Evolutionary conservation across 2,888 invertebrate species (phyloP), one percentile per base, ranked within the genome.

Genomic region (Zhuqinia jingwanae): DNA sequence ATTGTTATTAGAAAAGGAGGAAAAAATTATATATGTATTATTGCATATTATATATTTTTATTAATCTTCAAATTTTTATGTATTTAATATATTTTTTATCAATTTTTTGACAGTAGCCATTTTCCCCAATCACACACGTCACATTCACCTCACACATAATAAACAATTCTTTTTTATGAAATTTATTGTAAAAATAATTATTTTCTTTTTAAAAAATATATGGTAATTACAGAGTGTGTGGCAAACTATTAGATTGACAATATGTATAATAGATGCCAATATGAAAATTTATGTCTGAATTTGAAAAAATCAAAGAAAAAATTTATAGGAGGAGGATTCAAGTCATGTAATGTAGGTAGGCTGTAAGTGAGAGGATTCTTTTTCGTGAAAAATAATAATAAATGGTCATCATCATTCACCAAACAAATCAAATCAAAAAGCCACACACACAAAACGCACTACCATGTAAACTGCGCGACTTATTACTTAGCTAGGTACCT

Each of bases 211-310:
- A 30, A n/a, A 25, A 15, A 58, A 11, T 8, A 58, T 25, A 30
- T n/a, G 30, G 63, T 63, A 63, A 63, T 63, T 63, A 30, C n/a
- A 30, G 3, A n/a, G n/a, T n/a, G n/a, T n/a, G 10, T 63, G 63
- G n/a, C 63, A 27, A 63, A 27, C 63, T n/a, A n/a, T 63, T 63
- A n/a, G 15, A 30, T 30, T 15, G 25, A 60, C 17, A 27, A 15
- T 60, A 60, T 25, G 13, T 60, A n/a, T n/a, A n/a, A n/a, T n/a
- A n/a, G 5, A 8, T 65, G 65, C 20, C 65, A 42, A 65, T 42
- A 65, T 20, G 30, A 65, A 36, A 65, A 65, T 42, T 65, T 65
- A 42, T 65, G 42, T 13, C 60, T 27, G 27, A 13, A 60, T 56
- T 20, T 36, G 36, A 36, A 8, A 8, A 56, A 20, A n/a, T n/a